Percentiles rank a stretch among this genome's conserved stretches.
Conservation (phyloP, 2,797 vertebrate species). For the Poeciliopsis turneri region DNA sequence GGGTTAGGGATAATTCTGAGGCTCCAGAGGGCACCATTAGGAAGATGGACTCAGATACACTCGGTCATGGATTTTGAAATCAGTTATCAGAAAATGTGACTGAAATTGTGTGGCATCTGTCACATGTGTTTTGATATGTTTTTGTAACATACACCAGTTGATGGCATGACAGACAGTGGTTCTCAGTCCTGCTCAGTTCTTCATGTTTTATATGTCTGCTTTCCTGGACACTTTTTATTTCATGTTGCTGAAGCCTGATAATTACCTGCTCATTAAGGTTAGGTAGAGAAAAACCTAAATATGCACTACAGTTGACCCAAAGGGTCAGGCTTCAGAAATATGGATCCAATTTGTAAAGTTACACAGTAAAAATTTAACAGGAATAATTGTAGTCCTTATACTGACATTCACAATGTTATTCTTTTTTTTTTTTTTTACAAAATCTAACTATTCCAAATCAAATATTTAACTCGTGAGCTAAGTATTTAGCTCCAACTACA, state of each 20-base stretch:
- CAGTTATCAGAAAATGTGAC: not conserved
- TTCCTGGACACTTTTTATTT: not conserved
- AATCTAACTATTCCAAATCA: too few species aligned
- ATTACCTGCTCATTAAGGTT: not conserved
- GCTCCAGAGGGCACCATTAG: not conserved
- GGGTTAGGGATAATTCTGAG: not conserved
- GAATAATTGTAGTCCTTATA: too few species aligned
- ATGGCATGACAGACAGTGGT: not conserved
- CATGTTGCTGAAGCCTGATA: not conserved
- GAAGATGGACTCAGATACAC: not conserved
- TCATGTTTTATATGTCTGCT: not conserved
- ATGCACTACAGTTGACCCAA: not conserved
- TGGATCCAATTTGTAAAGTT: too few species aligned
- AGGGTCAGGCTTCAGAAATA: not conserved
- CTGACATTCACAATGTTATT: too few species aligned
- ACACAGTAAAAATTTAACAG: too few species aligned
- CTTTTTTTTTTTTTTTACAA: too few species aligned
- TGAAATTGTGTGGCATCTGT: not conserved
- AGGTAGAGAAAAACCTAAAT: not conserved
- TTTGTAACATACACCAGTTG: not conserved
- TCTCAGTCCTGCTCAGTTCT: not conserved
- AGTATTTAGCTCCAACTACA: not conserved
- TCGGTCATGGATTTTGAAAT: not conserved
- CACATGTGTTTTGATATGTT: not conserved
- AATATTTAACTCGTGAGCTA: too few species aligned